Percentiles rank a stretch among this genome's conserved stretches.
Evolutionary conservation across 2,888 invertebrate genomes (phyloP).

Genomic region (Aporophyla lueneburgensis): DNA sequence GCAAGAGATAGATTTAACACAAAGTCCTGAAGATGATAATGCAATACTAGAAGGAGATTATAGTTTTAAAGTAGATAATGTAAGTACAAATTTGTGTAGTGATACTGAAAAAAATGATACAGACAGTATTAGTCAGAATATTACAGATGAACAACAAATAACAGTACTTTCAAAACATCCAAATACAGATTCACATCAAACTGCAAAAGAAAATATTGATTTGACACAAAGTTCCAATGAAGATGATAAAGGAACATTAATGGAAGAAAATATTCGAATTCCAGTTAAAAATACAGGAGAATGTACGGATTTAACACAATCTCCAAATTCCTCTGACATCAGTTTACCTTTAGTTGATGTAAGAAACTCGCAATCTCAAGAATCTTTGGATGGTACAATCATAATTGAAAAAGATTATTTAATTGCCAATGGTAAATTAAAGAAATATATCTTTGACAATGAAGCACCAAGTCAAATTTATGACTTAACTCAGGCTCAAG

Average conservation of each 20-base stretch:
- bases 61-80: slow-evolving; percentile 4
- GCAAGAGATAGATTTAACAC: slow-evolving; percentile 74
- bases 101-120: slow-evolving; percentile 2
- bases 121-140: slow-evolving; percentile 29
- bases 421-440: slow-evolving; percentile 43
- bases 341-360: slow-evolving; percentile 78
- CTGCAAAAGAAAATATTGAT: slow-evolving; percentile 68
- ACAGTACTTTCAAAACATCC: slow-evolving; percentile 17
- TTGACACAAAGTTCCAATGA: slow-evolving; percentile 73
- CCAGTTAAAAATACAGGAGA: slow-evolving; percentile 46
- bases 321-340: slow-evolving; percentile 73
- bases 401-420: slow-evolving; percentile 70
- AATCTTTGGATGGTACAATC: slow-evolving; percentile 75
- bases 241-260: slow-evolving; percentile 24
- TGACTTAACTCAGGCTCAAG: slow-evolving; percentile 66
- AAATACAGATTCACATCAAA: slow-evolving; percentile 3
- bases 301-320: slow-evolving; percentile 79
- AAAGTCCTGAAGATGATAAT: slow-evolving; percentile 57
- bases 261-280: slow-evolving; percentile 29
- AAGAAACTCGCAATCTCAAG: slow-evolving; percentile 57
- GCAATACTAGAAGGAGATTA: slow-evolving; percentile 14
- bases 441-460: slow-evolving; percentile 19
- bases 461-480: slow-evolving; percentile 32
- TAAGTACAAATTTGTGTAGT: not conserved
- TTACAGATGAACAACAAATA: slow-evolving; percentile 35